Evolutionary conservation across 37 sponge, comb jelly and placozoan species (phyloP), one percentile per base, ranked within the genome.

Genomic region (Agelas oroides): DNA sequence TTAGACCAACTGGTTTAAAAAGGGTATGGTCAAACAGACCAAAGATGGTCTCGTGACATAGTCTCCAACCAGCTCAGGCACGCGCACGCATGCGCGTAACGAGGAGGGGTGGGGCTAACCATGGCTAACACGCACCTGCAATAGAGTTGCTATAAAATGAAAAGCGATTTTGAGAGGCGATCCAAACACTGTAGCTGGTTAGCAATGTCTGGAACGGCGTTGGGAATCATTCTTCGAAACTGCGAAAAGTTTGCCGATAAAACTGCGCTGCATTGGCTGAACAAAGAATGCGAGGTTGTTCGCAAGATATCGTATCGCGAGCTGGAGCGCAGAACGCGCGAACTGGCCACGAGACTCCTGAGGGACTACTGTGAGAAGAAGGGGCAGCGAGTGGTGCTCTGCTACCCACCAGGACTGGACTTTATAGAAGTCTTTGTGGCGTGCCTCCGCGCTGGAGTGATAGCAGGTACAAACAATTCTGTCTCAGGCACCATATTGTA

Each of bases 391-490:
- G 81, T 41, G 32, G 68, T 87, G 25, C 68, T 87, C 37, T 87
- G 81, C 75, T 80, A 74, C 75, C 81, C 80, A 25, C 75, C 81
- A 28, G 88, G 88, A 20, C 75, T 87, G 69, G 81, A 87, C 8
- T 80, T 80, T 59, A 62, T 80, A 13, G 5, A 74, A 14, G 40
- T 68, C 39, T 75, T 87, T 67, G 15, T 80, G 0, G 81, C 74
- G 75, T 87, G 81, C 75, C 81, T 87, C 28, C 31, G 73, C 30
- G 81, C 88, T 15, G 67, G 80, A 31, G 14, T 80, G 8, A 80
- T 74, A 31, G 69, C 88, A 37, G 88, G 88, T 87, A 56, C 25
- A 61, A 25, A 24, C 17, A 15, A 16, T 64, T 11, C 65, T 64
- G 65, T 64, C 11, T 64, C 16, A 24, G 23, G 25, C 11, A 24